Conservation (phyloP, 1,140 invertebrate genomes). For the Scaptomyza montana region DNA sequence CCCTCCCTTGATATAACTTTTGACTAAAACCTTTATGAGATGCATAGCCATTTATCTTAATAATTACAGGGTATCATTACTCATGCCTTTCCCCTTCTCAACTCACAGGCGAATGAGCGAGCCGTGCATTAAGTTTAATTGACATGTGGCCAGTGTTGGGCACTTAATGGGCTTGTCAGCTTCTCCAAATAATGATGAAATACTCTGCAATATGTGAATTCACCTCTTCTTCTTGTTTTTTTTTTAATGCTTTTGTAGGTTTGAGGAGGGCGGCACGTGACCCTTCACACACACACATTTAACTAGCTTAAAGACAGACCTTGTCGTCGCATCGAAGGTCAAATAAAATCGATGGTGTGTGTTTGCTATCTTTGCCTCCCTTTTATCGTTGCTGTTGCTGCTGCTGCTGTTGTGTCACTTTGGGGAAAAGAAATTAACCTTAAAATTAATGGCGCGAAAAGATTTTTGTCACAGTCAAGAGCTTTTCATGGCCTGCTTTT, state of each 20-base stretch:
- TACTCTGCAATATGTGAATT: conserved; percentile 34
- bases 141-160: conserved; percentile 64
- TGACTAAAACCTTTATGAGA: no score
- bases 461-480: conserved; percentile 17
- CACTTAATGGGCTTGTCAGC: conserved; percentile 47
- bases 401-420: conserved; percentile 32
- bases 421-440: conserved; percentile 70
- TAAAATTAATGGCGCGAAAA: conserved; percentile 80
- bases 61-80: conserved; percentile 1
- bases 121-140: conserved; percentile 67
- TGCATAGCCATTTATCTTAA: background rate
- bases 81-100: background rate
- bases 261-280: no score
- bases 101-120: conserved; percentile 6
- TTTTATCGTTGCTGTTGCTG: background rate
- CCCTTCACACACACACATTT: background rate
- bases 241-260: background rate
- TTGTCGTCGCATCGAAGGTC: conserved; percentile 76
- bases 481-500: background rate
- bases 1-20: background rate
- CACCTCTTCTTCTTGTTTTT: background rate
- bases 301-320: conserved; percentile 27
- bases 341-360: conserved; percentile 68
- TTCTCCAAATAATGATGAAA: conserved; percentile 48
- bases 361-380: background rate